phyloP scores from a whole-genome alignment of 92 coral and sea anemone species.

The Plumapathes pennacea region DNA sequence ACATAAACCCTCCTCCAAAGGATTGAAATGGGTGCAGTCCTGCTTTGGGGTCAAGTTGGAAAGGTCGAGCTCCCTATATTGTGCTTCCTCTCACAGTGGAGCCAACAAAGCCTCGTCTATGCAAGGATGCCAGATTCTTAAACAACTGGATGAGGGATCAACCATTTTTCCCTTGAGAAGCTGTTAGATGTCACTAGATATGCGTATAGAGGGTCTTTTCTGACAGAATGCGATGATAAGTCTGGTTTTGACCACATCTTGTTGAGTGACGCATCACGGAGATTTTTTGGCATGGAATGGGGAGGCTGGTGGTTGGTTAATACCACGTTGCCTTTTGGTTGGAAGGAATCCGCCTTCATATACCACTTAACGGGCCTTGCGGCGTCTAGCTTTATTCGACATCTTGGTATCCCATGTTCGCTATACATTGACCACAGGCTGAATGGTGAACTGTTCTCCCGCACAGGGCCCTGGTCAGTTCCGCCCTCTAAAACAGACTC shows the following conservation, averaged over 20 bases:
- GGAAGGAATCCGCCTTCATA: neutral
- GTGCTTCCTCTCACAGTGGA: constrained; percentile 9
- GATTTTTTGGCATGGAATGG: neutral
- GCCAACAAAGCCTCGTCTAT: constrained; percentile 20
- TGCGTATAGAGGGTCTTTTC: neutral
- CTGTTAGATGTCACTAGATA: neutral
- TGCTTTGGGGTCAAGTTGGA: constrained; percentile 11
- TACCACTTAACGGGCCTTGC: neutral
- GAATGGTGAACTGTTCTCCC: neutral
- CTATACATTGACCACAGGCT: constrained; percentile 6
- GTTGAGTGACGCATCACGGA: neutral
- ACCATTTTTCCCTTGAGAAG: neutral
- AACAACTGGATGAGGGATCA: constrained; percentile 20
- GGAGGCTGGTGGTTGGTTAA: constrained; percentile 2
- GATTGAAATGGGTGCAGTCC: constrained; percentile 8
- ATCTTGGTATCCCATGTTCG: neutral
- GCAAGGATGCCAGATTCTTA: constrained; percentile 27
- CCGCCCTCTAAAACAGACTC: too few species aligned
- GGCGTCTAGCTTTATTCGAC: neutral
- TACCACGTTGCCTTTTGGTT: neutral
- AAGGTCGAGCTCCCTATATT: constrained; percentile 1
- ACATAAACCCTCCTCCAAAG: neutral
- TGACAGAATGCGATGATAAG: constrained; percentile 10
- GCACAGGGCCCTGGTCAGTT: neutral
- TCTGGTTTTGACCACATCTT: neutral